A percentile compares a stretch with the other conserved stretches of the same genome.
Conservation (phyloP, 2,113 vertebrate genomes). For the Marmota flaviventris region DNA sequence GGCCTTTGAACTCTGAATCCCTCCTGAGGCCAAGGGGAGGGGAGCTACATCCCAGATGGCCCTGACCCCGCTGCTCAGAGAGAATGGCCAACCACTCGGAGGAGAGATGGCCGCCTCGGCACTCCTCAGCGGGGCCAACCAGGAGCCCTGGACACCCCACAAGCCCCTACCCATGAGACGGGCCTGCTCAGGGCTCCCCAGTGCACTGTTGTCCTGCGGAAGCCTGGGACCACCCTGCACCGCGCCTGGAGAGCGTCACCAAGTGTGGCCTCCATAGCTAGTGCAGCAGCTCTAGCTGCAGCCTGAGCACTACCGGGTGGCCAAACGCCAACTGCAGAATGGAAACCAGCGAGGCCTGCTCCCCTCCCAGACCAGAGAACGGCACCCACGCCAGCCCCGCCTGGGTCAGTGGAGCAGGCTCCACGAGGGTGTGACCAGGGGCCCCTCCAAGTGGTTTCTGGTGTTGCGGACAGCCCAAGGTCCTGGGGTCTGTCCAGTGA, state of each 20-base stretch:
- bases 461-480: no score
- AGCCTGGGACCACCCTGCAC: not conserved
- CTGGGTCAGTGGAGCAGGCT: not conserved
- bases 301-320: not conserved
- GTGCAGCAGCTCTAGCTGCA: not conserved
- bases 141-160: fast-evolving
- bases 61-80: not conserved
- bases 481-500: fast-evolving
- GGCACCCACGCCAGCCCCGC: fast-evolving
- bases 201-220: no score
- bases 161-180: not conserved
- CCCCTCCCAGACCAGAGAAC: not conserved
- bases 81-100: no score
- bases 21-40: not conserved
- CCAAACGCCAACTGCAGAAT: not conserved
- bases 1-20: no score
- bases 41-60: not conserved
- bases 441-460: not conserved
- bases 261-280: not conserved
- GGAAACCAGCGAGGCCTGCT: no score
- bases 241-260: not conserved
- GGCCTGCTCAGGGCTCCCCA: not conserved
- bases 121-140: no score
- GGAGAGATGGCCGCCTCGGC: not conserved
- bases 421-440: not conserved